These are phyloP conservation scores for Geococcyx californianus DNA, from an alignment of 2,113 vertebrate species.

Conservation along the genomic window DNA sequence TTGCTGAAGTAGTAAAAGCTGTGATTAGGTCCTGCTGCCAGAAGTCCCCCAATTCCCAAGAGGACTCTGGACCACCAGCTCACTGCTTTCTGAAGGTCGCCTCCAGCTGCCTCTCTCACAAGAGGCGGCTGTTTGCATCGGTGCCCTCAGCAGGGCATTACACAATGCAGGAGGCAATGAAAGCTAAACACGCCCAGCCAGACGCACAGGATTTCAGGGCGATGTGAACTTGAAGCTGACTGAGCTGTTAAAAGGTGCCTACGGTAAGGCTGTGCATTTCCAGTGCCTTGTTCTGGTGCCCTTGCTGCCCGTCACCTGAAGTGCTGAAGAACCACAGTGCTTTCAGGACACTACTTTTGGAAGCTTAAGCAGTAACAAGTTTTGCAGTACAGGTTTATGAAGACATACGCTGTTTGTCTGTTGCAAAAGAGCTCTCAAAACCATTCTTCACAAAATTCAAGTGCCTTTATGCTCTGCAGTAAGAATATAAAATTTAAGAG, in stretches of 20 bases:
- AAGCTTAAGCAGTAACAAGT: background rate
- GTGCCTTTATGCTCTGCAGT: background rate
- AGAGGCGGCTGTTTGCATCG: background rate
- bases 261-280: background rate
- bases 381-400: background rate
- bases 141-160: background rate
- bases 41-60: background rate
- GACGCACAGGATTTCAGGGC: background rate
- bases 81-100: background rate
- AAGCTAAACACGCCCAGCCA: background rate
- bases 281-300: background rate
- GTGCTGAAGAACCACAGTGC: background rate
- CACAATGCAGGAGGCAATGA: background rate
- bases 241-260: background rate
- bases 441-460: background rate
- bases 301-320: background rate
- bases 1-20: background rate
- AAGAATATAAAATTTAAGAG: background rate
- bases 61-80: background rate
- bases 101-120: background rate
- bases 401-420: background rate
- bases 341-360: background rate
- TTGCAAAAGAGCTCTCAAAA: background rate
- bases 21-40: background rate
- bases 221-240: rapidly evolving